Evolutionary conservation across 2,797 vertebrate genomes (phyloP).

Genomic region (Crypturellus tataupa): DNA sequence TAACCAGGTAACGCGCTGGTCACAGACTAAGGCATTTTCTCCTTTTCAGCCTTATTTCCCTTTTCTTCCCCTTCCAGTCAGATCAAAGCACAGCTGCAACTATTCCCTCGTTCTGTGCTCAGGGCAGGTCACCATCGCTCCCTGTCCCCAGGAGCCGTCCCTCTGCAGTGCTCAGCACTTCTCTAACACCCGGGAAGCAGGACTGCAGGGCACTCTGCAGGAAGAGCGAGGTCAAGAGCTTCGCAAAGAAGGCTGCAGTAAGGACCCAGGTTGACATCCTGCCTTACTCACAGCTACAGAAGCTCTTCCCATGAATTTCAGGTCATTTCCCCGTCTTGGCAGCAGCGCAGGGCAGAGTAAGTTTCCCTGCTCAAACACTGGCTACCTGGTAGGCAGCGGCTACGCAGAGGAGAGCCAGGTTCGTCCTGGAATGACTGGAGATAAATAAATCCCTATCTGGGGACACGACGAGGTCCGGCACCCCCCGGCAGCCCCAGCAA

Average conservation of each 20-base stretch:
- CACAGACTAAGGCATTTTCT: neutral
- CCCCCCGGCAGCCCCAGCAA: neutral
- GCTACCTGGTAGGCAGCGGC: neutral
- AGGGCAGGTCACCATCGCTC: fast-evolving
- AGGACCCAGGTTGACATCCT: neutral
- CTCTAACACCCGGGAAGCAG: neutral
- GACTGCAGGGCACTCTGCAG: neutral
- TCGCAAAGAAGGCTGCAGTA: neutral
- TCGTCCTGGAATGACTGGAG: neutral
- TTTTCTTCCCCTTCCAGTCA: neutral
- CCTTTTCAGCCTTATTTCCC: neutral
- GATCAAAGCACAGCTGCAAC: neutral
- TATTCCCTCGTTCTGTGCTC: neutral
- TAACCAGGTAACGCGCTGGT: neutral
- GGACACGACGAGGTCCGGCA: neutral
- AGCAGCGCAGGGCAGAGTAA: neutral
- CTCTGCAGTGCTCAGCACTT: neutral
- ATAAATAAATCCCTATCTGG: neutral
- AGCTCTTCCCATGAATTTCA: neutral
- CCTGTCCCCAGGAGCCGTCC: neutral
- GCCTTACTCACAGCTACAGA: neutral
- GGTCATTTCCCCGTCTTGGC: neutral
- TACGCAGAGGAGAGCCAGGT: neutral
- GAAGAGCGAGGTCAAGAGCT: neutral
- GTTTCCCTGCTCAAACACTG: neutral